phyloP scores from a whole-genome alignment of 2,888 invertebrate species.

The Anthoptus insignis region DNA sequence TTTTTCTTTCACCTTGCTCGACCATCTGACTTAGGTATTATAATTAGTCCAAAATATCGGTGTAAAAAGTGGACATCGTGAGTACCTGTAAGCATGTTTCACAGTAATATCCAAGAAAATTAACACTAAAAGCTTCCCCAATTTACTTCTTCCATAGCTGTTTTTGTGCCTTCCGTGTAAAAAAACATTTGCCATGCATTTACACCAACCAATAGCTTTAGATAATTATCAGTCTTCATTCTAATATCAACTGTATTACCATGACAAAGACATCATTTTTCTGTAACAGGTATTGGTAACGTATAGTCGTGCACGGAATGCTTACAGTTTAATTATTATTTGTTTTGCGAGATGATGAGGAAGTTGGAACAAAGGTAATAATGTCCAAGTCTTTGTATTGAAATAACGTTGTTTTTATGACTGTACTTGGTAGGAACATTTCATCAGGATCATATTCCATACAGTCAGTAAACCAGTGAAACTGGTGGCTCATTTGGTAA shows the following conservation, averaged over 20 bases:
- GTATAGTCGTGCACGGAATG: slow-evolving; percentile 1
- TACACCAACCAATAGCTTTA: neutral
- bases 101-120: neutral
- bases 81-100: no score
- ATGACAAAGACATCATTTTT: neutral
- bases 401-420: no score
- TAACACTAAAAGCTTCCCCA: neutral
- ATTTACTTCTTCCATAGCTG: slow-evolving; percentile 1
- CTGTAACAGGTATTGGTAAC: neutral
- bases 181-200: slow-evolving; percentile 4
- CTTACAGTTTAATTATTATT: slow-evolving; percentile 8
- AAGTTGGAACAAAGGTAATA: neutral
- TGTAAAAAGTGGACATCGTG: no score
- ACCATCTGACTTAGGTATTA: no score
- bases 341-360: slow-evolving; percentile 2
- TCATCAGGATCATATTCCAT: no score
- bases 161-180: neutral
- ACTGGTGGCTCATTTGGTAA: no score
- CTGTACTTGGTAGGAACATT: no score
- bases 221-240: neutral
- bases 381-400: neutral
- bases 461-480: no score
- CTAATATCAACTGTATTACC: neutral
- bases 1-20: no score
- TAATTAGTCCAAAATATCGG: no score